A percentile compares a stretch with the other conserved stretches of the same genome.
These are phyloP conservation scores for Carlito syrichta DNA, from an alignment of 2,113 vertebrate species.

Conservation along the genomic window DNA sequence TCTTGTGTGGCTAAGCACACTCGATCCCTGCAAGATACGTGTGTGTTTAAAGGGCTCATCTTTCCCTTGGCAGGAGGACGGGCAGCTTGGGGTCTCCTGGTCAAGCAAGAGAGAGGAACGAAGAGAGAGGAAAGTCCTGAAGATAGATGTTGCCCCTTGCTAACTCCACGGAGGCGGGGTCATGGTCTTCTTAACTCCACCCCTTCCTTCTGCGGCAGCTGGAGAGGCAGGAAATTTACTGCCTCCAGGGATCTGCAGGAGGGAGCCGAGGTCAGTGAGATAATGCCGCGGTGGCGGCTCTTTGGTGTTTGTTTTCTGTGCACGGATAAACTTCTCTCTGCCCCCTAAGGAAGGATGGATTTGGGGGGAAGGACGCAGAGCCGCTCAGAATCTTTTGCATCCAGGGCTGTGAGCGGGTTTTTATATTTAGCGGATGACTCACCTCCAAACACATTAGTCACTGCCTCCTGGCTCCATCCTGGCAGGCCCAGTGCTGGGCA, in stretches of 20 bases:
- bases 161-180: not conserved
- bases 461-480: constrained; percentile 31
- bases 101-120: not conserved
- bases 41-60: not conserved
- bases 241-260: not conserved
- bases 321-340: not conserved
- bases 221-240: not conserved
- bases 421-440: constrained; percentile 76
- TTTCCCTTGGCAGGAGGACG: not conserved
- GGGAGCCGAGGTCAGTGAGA: not conserved
- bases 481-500: constrained; percentile 45
- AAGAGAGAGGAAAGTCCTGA: not conserved
- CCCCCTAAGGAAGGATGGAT: not conserved
- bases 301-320: not conserved
- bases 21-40: not conserved
- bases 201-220: not conserved
- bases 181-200: fast-evolving
- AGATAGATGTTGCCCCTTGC: not conserved
- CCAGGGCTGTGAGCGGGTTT: constrained; percentile 55
- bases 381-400: not conserved
- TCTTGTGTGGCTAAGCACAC: fast-evolving
- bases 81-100: not conserved
- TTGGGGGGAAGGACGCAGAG: not conserved
- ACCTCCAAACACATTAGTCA: constrained; percentile 65
- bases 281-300: fast-evolving